Percentiles rank a stretch among this genome's conserved stretches.
phyloP scores from a whole-genome alignment of 2,113 vertebrate species.

The Ptychochromis oligacanthus region DNA sequence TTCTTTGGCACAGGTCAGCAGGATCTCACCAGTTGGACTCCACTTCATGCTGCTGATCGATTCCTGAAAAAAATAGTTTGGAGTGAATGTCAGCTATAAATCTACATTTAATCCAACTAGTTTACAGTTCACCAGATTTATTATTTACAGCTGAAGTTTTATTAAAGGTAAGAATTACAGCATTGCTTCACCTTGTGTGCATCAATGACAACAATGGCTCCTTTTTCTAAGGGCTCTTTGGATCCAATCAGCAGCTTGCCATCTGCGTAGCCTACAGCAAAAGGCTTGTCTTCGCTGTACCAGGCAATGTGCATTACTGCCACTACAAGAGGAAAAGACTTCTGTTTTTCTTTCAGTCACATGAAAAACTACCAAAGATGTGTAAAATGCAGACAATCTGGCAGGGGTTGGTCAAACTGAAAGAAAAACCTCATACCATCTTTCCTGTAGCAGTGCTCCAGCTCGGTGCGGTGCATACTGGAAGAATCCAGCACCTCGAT shows the following conservation, averaged over 20 bases:
- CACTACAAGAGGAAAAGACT: conserved; percentile 74
- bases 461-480: conserved; percentile 87
- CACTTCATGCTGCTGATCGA: conserved; percentile 89
- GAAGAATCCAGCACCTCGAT: conserved; percentile 90
- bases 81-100: fast-evolving
- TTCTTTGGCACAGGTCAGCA: conserved; percentile 96
- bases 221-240: conserved; percentile 90
- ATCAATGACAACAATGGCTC: conserved; percentile 89
- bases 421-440: conserved; percentile 81
- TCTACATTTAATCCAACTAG: fast-evolving
- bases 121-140: background rate
- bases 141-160: no score
- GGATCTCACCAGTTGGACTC: conserved; percentile 88
- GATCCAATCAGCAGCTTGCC: conserved; percentile 92
- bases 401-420: background rate
- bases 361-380: background rate
- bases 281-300: conserved; percentile 94
- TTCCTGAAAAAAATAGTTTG: conserved; percentile 79
- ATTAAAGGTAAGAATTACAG: background rate
- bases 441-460: conserved; percentile 96
- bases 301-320: conserved; percentile 94
- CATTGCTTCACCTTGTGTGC: conserved; percentile 87
- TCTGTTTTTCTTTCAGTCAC: background rate
- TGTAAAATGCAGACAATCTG: background rate
- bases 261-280: conserved; percentile 94